Conservation (phyloP, 2,888 invertebrate species). For the Phoenoteleia sp. region DNA sequence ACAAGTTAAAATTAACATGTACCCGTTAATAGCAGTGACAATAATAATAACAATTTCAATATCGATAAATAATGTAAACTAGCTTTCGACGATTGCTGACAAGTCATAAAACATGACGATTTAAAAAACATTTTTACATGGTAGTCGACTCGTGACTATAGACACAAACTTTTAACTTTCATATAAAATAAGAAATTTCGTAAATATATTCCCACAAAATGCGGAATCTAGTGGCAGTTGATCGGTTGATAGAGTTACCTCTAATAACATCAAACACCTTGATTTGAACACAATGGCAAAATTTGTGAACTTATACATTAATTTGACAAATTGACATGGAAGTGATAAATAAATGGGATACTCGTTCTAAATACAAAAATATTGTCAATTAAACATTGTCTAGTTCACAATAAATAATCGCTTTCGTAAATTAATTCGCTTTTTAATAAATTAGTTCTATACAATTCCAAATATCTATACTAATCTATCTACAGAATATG, state of each 20-base stretch:
- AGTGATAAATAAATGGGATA: constrained; percentile 24
- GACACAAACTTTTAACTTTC: constrained; percentile 13
- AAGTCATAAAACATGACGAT: background rate
- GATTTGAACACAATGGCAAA: constrained; percentile 57
- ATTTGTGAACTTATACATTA: constrained; percentile 33
- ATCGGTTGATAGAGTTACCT: constrained; percentile 8
- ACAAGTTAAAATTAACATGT: constrained; percentile 54
- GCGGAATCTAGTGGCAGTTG: constrained; percentile 54
- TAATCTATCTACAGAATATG: background rate
- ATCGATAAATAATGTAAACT: constrained; percentile 34
- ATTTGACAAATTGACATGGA: constrained; percentile 42
- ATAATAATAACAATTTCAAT: constrained; percentile 43
- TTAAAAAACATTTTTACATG: constrained; percentile 11
- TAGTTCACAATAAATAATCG: background rate
- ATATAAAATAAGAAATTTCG: constrained; percentile 41
- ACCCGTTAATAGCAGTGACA: constrained; percentile 42
- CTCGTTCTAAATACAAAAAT: background rate
- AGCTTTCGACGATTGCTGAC: constrained; percentile 35
- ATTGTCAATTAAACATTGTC: background rate
- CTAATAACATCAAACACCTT: constrained; percentile 4
- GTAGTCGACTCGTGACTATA: constrained; percentile 15
- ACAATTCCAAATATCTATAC: background rate
- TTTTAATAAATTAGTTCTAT: background rate
- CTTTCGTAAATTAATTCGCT: background rate
- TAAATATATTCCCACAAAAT: constrained; percentile 49